phyloP scores from a whole-genome alignment of 2,888 invertebrate genomes.

The Watsonalla binaria region DNA sequence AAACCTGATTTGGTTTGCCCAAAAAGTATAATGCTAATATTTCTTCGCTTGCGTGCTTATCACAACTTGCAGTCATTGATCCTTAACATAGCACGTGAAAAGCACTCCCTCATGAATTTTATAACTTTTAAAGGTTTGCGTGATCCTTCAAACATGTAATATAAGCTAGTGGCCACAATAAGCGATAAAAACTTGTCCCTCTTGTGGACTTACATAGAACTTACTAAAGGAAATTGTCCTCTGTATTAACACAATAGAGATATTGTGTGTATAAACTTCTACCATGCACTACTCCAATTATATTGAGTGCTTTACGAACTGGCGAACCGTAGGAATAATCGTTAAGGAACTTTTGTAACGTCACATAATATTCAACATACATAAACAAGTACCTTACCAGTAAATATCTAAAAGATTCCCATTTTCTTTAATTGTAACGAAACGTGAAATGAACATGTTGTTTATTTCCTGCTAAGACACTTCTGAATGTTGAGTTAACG shows the following conservation, averaged over 20 bases:
- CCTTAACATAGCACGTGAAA: constrained; percentile 15
- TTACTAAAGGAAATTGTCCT: constrained; percentile 32
- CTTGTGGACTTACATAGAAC: constrained; percentile 22
- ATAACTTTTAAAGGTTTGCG: constrained; percentile 37
- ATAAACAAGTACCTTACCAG: no score
- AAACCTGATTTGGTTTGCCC: no score
- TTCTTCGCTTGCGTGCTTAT: constrained; percentile 42
- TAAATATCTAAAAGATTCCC: no score
- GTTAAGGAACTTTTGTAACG: no score
- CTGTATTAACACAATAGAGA: constrained; percentile 5
- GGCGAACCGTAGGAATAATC: no score
- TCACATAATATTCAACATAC: no score
- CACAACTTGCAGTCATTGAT: constrained; percentile 29
- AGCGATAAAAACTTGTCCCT: constrained; percentile 37
- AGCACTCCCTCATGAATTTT: constrained; percentile 38
- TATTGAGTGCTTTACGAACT: no score
- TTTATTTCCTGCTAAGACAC: no score
- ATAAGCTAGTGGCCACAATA: constrained; percentile 39
- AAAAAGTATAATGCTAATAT: not conserved
- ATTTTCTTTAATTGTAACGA: no score
- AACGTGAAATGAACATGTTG: no score
- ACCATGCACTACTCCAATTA: no score
- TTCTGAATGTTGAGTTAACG: no score
- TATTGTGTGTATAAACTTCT: constrained; percentile 20
- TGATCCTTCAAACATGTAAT: constrained; percentile 42